Evolutionary conservation across 2,888 invertebrate genomes (phyloP), one percentile per base, ranked within the genome.

Genomic region (Drosophila koepferae): DNA sequence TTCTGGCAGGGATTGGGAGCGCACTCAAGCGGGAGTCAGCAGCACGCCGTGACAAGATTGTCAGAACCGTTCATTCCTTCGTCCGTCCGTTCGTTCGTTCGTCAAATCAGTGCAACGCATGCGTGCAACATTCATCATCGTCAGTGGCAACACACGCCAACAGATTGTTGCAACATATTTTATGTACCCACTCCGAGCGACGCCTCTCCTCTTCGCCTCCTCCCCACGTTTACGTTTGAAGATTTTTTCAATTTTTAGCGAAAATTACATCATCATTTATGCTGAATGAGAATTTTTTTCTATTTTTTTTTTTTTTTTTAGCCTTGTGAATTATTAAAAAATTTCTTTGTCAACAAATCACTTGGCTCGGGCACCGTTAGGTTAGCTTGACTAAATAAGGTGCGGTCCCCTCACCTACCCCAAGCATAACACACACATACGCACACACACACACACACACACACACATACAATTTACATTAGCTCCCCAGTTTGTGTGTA

Each of bases 311-410:
- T 56, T 34, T 43, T 43, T 20, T 55, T 41, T 41, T 7, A n/a
- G 55, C 75, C 68, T 65, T 81, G 77, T 90, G 85, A 91, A 86
- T 89, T 90, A 90, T 90, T 90, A 85, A 85, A 90, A 90, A 90
- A 90, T 90, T 85, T 90, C 82, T 83, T 90, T 90, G 90, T 90
- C 91, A 91, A 91, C 91, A 90, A 91, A 90, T 90, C 91, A 90
- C 86, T 90, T 89, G 68, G 82, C 64, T 63, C 59, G 66, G 60
- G 64, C 63, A 63, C 23, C 44, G 66, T 63, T 49, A 63, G 67
- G 68, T 56, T 56, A 77, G 69, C 59, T 76, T 69, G 72, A 77
- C 80, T 86, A 86, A 89, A 84, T 86, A 89, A 86, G 87, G 85
- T 80, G 75, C 72, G 74, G 67, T 70, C 53, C 53, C 55, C 56